These are phyloP conservation scores for Eristalinus sepulchralis DNA, from an alignment of 2,888 invertebrate genomes.

Conservation along the genomic window DNA sequence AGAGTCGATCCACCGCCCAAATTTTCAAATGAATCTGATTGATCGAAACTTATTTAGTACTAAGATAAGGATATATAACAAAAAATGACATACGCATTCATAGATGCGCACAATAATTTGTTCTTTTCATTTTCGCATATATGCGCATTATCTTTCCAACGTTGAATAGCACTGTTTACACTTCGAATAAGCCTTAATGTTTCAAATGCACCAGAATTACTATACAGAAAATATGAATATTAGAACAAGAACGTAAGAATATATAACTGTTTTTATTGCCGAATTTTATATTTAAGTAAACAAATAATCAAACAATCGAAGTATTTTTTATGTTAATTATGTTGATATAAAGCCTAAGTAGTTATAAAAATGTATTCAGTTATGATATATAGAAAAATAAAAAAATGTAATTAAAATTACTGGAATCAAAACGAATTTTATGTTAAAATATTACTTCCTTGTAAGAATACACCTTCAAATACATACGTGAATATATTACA, in stretches of 20 bases:
- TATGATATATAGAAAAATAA: too few relatives aligned
- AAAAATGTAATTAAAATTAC: too few relatives aligned
- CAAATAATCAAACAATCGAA: neutral
- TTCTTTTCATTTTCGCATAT: neutral
- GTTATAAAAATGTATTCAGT: too few relatives aligned
- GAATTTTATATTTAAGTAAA: neutral
- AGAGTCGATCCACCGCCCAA: conserved; percentile 89
- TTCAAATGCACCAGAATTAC: conserved; percentile 19
- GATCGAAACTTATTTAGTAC: conserved; percentile 74
- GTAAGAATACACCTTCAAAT: too few relatives aligned
- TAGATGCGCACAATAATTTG: neutral
- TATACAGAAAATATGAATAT: neutral
- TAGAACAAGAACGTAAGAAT: neutral
- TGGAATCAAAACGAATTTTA: too few relatives aligned
- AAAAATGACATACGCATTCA: neutral
- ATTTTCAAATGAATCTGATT: conserved; percentile 88
- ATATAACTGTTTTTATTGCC: neutral
- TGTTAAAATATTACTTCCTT: too few relatives aligned
- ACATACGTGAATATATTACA: too few relatives aligned
- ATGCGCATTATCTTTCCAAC: conserved; percentile 9
- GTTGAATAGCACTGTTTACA: conserved; percentile 77
- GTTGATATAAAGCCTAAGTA: neutral
- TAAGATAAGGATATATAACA: neutral
- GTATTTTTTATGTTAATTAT: neutral
- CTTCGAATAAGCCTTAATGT: conserved; percentile 76